Evolutionary conservation across 2,113 vertebrate species (phyloP).

Genomic region (Nesogale talazaci): DNA sequence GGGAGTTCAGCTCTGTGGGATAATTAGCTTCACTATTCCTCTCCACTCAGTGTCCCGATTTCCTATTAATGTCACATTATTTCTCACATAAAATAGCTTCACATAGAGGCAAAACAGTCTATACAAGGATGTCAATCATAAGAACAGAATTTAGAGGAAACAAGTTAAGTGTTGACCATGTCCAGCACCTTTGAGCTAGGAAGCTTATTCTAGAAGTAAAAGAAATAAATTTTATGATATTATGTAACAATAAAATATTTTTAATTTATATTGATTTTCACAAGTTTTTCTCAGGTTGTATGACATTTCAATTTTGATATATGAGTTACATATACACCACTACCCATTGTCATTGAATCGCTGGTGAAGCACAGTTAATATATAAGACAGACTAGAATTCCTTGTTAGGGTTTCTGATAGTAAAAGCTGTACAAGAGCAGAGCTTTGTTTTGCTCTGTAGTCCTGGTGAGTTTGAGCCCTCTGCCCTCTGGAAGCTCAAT

Average conservation of each 20-base stretch:
- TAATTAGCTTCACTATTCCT: constrained; percentile 18
- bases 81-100: not conserved
- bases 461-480: no score
- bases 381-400: no score
- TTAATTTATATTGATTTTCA: not conserved
- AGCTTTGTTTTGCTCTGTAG: no score
- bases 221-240: no score
- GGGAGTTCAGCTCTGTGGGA: constrained; percentile 10
- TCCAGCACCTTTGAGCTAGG: not conserved
- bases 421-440: no score
- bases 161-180: not conserved
- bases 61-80: not conserved
- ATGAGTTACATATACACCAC: not conserved
- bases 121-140: not conserved
- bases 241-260: not conserved
- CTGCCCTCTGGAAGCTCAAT: no score
- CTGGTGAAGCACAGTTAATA: no score
- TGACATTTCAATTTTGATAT: not conserved
- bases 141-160: not conserved
- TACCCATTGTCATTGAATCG: no score
- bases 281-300: not conserved
- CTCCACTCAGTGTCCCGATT: constrained; percentile 16
- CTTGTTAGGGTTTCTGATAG: no score
- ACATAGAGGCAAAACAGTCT: not conserved
- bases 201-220: not conserved